Evolutionary conservation across 1,140 invertebrate species (phyloP).

Genomic region (Neodiprion fabricii): DNA sequence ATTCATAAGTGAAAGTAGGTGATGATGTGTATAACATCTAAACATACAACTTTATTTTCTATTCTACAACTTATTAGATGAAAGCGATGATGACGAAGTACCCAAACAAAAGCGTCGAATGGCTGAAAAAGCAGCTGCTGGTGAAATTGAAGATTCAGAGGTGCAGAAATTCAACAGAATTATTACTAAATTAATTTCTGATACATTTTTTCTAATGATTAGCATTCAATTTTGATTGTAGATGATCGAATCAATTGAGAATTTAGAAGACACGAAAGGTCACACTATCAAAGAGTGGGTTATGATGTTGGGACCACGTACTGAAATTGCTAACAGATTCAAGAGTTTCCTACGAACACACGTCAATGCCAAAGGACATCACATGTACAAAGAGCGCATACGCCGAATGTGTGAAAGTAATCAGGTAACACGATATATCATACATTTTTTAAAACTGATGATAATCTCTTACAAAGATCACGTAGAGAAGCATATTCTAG

Average conservation of each 20-base stretch:
- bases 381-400: constrained; percentile 93
- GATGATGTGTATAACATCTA: no score
- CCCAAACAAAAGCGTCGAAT: constrained; percentile 77
- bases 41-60: no score
- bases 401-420: constrained; percentile 94
- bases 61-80: constrained; percentile 51
- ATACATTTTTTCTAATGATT: not conserved
- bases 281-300: constrained; percentile 95
- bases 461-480: not conserved
- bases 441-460: not conserved
- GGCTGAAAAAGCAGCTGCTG: constrained; percentile 86
- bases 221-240: constrained; percentile 42
- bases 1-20: not conserved
- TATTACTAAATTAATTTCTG: constrained; percentile 14
- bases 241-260: constrained; percentile 97
- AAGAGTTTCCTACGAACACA: constrained; percentile 94
- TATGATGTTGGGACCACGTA: constrained; percentile 91
- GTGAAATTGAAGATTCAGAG: constrained; percentile 78
- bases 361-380: constrained; percentile 85
- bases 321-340: constrained; percentile 96
- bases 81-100: constrained; percentile 67
- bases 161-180: constrained; percentile 44
- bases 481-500: no score
- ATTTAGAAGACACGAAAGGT: constrained; percentile 95
- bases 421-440: constrained; percentile 48